Evolutionary conservation across 2,888 invertebrate species (phyloP), one percentile per base, ranked within the genome.

Genomic region (Fissipunctia ypsillon): DNA sequence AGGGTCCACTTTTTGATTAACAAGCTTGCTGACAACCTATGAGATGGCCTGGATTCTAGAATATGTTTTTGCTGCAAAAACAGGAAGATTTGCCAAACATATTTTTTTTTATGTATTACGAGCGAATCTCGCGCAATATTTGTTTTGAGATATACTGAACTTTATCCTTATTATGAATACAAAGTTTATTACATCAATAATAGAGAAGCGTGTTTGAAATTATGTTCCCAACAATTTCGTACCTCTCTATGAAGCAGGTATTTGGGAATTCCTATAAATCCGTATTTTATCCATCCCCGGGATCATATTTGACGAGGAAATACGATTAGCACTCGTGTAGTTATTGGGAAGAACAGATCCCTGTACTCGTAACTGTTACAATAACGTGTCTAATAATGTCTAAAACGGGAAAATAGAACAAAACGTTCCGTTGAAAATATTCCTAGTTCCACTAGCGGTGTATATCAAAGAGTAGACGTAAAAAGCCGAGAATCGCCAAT

Each of bases 401-500:
- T 9, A 59, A 43, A 41, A 65, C n/a, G 12, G 43, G 38, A 41
- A 80, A 80, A 67, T 60, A 50, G 50, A 71, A 67, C 71, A 54
- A 69, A 57, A 63, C 28, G 5, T 65, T 45, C 50, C 54, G 54
- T 70, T 66, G 48, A 43, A 66, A 68, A 66, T 57, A 57, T 63
- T 63, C 74, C 78, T 28, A 73, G 54, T 68, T 73, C 35, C 59
- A 64, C 45, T 52, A 71, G 69, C 80, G 84, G 80, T 25, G 12
- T 63, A 76, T 52, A 68, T 80, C 66, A 84, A 73, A 74, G 68
- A 72, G 43, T 61, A 64, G 52, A 59, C 69, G 59, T 76, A 70
- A 80, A 75, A 73, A 52, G 63, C 54, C 50, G 67, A 73, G 70
- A 69, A 66, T 70, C 56, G 70, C 73, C 73, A 79, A 83, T 69